Percentiles rank a stretch among this genome's conserved stretches.
Evolutionary conservation across 2,888 invertebrate genomes (phyloP).

Genomic region (Tipula lateralis): DNA sequence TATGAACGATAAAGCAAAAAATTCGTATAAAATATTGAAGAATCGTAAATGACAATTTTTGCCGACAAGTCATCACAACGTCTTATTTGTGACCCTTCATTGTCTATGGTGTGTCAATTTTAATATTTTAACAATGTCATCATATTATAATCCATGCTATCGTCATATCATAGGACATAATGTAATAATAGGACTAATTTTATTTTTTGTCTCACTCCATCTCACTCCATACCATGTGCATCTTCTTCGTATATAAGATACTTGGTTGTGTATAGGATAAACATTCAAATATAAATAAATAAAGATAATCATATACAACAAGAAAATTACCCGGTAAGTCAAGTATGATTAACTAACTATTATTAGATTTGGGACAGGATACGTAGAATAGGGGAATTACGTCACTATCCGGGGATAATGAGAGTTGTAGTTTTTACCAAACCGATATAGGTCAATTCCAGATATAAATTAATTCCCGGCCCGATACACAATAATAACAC

Average conservation of each 20-base stretch:
- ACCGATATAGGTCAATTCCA: too few species aligned
- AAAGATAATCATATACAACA: neutral
- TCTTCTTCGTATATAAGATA: neutral
- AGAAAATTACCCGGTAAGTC: neutral
- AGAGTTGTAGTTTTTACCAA: too few species aligned
- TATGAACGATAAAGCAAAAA: neutral
- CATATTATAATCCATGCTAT: neutral
- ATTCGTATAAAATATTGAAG: neutral
- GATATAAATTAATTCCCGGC: too few species aligned
- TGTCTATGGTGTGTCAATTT: neutral
- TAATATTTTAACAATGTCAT: slow-evolving; percentile 1
- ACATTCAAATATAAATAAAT: neutral
- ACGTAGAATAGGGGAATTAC: neutral
- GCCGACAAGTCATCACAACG: neutral
- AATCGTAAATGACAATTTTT: neutral
- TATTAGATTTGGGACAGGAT: neutral
- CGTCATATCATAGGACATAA: neutral
- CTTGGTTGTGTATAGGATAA: neutral
- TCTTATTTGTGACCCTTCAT: neutral
- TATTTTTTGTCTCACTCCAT: neutral
- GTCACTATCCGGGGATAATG: too few species aligned
- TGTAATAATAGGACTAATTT: neutral
- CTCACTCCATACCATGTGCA: neutral
- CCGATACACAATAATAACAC: too few species aligned
- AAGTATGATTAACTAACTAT: slow-evolving; percentile 19